These are phyloP conservation scores for Daphoenositta chrysoptera DNA, from an alignment of 2,113 vertebrate species.

Conservation along the genomic window DNA sequence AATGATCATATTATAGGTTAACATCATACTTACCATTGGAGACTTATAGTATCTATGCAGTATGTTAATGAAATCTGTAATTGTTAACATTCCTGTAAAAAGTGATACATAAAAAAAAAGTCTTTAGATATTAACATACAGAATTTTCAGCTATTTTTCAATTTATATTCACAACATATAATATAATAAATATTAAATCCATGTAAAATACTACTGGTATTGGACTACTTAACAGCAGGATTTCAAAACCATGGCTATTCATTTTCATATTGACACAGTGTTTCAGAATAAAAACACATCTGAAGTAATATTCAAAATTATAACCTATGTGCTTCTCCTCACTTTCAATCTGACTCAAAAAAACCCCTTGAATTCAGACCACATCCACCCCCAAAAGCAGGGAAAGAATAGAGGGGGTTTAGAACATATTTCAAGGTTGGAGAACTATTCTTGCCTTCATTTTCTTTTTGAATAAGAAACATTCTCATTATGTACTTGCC, in stretches of 20 bases:
- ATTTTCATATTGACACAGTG: neutral
- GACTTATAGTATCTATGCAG: conserved; percentile 99
- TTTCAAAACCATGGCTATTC: neutral
- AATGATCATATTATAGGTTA: neutral
- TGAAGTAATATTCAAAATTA: neutral
- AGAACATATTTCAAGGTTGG: neutral
- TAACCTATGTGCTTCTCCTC: neutral
- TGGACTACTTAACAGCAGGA: neutral
- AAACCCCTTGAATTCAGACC: neutral
- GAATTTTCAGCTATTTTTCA: neutral
- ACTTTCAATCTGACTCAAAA: neutral
- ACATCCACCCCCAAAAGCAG: neutral
- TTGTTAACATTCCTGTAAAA: conserved; percentile 95
- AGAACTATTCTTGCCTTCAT: neutral
- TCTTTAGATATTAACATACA: neutral
- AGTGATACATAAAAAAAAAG: neutral
- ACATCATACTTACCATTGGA: conserved; percentile 84
- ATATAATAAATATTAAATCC: neutral
- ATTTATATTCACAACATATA: neutral
- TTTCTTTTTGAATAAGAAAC: neutral
- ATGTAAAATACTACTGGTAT: neutral
- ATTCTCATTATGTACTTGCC: neutral
- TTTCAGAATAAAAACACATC: neutral
- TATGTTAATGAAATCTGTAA: conserved; percentile 99
- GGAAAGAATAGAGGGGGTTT: neutral